Conservation (phyloP, 1,140 invertebrate genomes). For the Lethrus apterus region DNA sequence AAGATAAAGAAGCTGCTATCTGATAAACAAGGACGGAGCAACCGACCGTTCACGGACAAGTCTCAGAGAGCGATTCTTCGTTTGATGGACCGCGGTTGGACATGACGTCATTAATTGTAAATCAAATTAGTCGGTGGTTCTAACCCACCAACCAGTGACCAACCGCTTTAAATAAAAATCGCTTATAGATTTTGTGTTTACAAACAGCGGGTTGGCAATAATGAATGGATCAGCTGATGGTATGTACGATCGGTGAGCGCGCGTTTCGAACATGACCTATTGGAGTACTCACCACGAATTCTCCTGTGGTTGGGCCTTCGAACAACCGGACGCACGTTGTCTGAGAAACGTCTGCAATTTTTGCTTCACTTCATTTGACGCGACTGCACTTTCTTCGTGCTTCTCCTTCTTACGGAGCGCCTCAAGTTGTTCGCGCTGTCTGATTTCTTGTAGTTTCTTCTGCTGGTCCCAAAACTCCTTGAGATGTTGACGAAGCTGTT, state of each 20-base stretch:
- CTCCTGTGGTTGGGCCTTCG: slow-evolving; percentile 46
- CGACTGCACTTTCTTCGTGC: slow-evolving; percentile 89
- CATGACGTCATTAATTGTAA: too few species aligned
- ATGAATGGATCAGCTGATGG: slow-evolving; percentile 20
- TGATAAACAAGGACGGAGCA: too few species aligned
- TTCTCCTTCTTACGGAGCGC: slow-evolving; percentile 85
- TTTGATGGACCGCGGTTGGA: too few species aligned
- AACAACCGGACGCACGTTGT: slow-evolving; percentile 41
- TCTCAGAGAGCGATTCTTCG: too few species aligned
- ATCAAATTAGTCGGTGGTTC: too few species aligned
- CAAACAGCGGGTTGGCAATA: slow-evolving; percentile 17
- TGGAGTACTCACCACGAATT: slow-evolving; percentile 38
- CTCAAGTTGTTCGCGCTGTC: slow-evolving; percentile 73
- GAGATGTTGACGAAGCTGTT: slow-evolving; percentile 61
- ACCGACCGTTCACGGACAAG: too few species aligned
- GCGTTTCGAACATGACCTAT: slow-evolving; percentile 23
- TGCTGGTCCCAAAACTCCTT: slow-evolving; percentile 47
- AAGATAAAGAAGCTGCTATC: too few species aligned
- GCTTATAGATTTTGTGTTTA: too few species aligned
- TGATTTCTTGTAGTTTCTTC: slow-evolving; percentile 60
- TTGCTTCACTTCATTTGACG: slow-evolving; percentile 92
- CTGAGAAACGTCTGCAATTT: slow-evolving; percentile 63
- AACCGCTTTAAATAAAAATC: too few species aligned
- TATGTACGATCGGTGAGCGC: slow-evolving; percentile 15
- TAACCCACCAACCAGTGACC: too few species aligned